These are phyloP conservation scores for Tauraco erythrolophus DNA, from an alignment of 2,113 vertebrate genomes.

Conservation along the genomic window DNA sequence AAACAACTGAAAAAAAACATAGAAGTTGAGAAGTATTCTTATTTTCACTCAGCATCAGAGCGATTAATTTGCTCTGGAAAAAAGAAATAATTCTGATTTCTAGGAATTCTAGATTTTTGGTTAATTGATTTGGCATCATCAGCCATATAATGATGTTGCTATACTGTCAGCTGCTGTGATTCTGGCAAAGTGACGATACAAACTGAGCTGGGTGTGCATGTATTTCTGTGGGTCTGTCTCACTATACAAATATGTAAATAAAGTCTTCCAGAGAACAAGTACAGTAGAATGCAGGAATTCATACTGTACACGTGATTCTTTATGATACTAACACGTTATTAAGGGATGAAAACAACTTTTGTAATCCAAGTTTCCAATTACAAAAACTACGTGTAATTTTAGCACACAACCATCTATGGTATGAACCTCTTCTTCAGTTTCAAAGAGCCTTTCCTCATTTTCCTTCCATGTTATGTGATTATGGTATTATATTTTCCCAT, in stretches of 20 bases:
- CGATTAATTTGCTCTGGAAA: not conserved
- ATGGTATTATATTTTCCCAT: not conserved
- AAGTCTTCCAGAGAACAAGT: not conserved
- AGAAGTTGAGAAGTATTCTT: slow-evolving; percentile 4
- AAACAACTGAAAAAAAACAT: slow-evolving; percentile 4
- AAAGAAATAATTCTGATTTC: not conserved
- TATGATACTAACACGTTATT: not conserved
- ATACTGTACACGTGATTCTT: not conserved
- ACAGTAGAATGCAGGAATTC: not conserved
- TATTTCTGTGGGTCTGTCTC: not conserved
- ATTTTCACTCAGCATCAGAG: not conserved
- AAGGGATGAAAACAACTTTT: not conserved
- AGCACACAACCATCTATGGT: not conserved
- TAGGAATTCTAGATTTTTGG: not conserved
- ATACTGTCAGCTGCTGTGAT: not conserved
- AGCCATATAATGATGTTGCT: not conserved
- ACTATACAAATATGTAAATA: too few relatives aligned
- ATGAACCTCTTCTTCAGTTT: not conserved
- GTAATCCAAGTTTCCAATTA: not conserved
- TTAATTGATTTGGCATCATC: not conserved
- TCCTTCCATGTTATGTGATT: not conserved
- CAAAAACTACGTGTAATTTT: not conserved
- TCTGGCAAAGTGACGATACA: not conserved
- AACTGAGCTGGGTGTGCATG: not conserved
- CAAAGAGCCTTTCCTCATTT: not conserved